phyloP scores from a whole-genome alignment of 2,797 vertebrate genomes.

The Harpagifer antarcticus region DNA sequence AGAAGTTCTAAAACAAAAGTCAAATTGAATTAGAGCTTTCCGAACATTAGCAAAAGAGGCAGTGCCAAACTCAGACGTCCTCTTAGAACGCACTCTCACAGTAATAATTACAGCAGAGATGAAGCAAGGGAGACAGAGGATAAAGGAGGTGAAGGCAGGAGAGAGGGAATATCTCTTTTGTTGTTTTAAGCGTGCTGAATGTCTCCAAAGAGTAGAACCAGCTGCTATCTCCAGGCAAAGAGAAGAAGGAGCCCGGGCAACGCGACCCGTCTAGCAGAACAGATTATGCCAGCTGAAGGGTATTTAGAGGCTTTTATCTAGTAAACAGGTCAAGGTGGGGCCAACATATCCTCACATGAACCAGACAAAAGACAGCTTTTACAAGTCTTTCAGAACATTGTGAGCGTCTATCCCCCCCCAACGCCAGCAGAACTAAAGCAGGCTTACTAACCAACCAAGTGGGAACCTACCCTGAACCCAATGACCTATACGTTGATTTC shows the following conservation, averaged over 20 bases:
- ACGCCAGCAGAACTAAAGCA: not conserved
- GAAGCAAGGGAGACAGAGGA: constrained; percentile 64
- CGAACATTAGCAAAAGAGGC: constrained; percentile 64
- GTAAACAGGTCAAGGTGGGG: constrained; percentile 61
- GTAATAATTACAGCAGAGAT: constrained; percentile 81
- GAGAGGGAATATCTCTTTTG: constrained; percentile 68
- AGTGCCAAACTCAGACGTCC: constrained; percentile 74
- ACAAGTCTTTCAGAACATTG: not conserved
- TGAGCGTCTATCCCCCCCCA: not conserved
- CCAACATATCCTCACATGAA: constrained; percentile 64
- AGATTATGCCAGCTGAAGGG: constrained; percentile 47
- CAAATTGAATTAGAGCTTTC: constrained; percentile 76
- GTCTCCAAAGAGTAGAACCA: constrained; percentile 79
- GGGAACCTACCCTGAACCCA: not conserved
- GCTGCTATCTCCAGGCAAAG: constrained; percentile 73
- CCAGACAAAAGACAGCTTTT: constrained; percentile 27
- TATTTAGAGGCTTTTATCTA: constrained; percentile 47
- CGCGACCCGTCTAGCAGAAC: constrained; percentile 41
- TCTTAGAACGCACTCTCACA: constrained; percentile 75
- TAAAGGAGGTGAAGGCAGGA: constrained; percentile 57
- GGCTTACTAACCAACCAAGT: not conserved
- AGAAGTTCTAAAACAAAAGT: constrained; percentile 80
- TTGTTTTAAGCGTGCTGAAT: constrained; percentile 75
- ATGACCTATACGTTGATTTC: not conserved
- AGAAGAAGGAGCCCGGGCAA: constrained; percentile 34